phyloP scores from a whole-genome alignment of 2,797 vertebrate species.

The Gastrophryne carolinensis region DNA sequence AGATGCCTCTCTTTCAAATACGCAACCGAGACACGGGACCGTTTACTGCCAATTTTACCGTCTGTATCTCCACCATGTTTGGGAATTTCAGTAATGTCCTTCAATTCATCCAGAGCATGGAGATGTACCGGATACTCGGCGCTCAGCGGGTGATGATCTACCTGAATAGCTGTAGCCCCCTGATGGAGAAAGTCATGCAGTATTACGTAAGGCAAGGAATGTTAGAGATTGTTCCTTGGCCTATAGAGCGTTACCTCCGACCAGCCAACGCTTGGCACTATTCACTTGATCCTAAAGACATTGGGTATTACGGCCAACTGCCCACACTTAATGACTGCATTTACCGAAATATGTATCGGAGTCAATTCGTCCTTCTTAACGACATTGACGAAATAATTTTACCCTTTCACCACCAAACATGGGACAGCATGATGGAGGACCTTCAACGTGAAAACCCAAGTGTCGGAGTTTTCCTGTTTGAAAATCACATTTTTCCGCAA shows the following conservation, averaged over 20 bases:
- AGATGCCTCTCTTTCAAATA: background rate
- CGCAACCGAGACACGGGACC: background rate
- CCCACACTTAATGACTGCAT: constrained; percentile 66
- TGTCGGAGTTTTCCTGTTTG: background rate
- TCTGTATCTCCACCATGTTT: constrained; percentile 51
- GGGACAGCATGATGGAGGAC: constrained; percentile 12
- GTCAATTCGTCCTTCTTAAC: constrained; percentile 61
- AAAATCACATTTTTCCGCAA: background rate
- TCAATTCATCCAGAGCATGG: constrained; percentile 66
- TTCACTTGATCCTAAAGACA: constrained; percentile 34
- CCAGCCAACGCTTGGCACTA: constrained; percentile 58
- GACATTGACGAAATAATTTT: constrained; percentile 69
- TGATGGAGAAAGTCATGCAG: constrained; percentile 55
- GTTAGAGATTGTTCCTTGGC: constrained; percentile 65
- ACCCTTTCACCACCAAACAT: constrained; percentile 55
- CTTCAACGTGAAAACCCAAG: background rate
- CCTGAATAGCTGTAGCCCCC: constrained; percentile 59
- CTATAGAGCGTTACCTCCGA: constrained; percentile 53
- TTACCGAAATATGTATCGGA: constrained; percentile 64
- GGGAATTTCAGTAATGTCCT: constrained; percentile 65
- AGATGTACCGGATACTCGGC: constrained; percentile 69
- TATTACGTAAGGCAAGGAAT: constrained; percentile 59
- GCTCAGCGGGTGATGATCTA: constrained; percentile 64
- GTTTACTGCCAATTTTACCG: constrained; percentile 27
- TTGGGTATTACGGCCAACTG: constrained; percentile 67